Evolutionary conservation across 2,113 vertebrate genomes (phyloP).

Genomic region (Indicator maculatus): DNA sequence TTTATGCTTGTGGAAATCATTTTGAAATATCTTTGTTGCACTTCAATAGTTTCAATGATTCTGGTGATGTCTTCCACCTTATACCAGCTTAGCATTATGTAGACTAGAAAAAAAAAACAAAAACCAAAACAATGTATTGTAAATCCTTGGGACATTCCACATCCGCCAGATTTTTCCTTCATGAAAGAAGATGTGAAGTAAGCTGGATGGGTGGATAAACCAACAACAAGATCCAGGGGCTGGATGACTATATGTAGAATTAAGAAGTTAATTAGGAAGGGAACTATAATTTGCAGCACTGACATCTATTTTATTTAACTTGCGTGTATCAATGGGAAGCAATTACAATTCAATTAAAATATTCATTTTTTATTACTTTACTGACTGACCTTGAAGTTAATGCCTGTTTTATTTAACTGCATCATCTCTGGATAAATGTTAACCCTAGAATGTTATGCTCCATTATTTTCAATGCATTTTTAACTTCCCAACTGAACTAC

Average conservation of each 20-base stretch:
- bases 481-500: slow-evolving; percentile 71
- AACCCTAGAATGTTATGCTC: slow-evolving; percentile 78
- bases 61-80: neutral
- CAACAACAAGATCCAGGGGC: slow-evolving; percentile 68
- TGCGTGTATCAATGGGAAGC: slow-evolving; percentile 78
- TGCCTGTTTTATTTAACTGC: slow-evolving; percentile 81
- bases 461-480: slow-evolving; percentile 81
- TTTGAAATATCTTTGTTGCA: neutral
- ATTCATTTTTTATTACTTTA: slow-evolving; percentile 81
- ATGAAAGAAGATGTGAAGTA: slow-evolving; percentile 11
- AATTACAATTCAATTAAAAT: slow-evolving; percentile 87
- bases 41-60: neutral
- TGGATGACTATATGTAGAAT: slow-evolving; percentile 68
- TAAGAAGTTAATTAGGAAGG: slow-evolving; percentile 80
- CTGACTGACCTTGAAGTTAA: slow-evolving; percentile 84
- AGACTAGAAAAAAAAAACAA: neutral
- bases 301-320: slow-evolving; percentile 81
- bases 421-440: slow-evolving; percentile 82
- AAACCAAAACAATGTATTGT: neutral
- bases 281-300: slow-evolving; percentile 75
- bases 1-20: neutral
- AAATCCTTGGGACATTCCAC: slow-evolving; percentile 12
- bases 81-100: neutral
- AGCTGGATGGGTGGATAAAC: slow-evolving; percentile 75
- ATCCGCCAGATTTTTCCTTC: neutral